Percentiles rank a stretch among this genome's conserved stretches.
phyloP scores from a whole-genome alignment of 30 jellyfish, hydroid and myxozoan species.

The Pelagia noctiluca region DNA sequence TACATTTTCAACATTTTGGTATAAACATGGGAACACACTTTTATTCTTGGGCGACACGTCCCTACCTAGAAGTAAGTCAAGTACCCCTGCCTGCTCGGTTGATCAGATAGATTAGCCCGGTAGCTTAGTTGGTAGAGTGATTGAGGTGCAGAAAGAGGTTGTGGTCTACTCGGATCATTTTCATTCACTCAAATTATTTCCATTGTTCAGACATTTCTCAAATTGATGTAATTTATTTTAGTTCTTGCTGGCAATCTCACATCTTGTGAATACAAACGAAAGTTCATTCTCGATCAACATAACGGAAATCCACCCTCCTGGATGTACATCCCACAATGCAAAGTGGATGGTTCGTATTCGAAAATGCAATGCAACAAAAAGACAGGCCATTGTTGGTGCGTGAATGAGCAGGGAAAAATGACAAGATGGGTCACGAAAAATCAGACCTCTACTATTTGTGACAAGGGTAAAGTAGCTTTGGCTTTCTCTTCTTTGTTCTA shows the following conservation, averaged over 20 bases:
- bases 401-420: conserved; percentile 59
- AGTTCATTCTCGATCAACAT: conserved; percentile 37
- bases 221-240: background rate
- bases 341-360: conserved; percentile 62
- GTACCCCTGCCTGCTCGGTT: too few relatives aligned
- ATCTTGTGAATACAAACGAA: conserved; percentile 50
- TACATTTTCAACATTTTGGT: too few relatives aligned
- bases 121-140: too few relatives aligned
- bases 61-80: too few relatives aligned
- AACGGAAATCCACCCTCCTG: conserved; percentile 28
- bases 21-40: too few relatives aligned
- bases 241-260: conserved; percentile 56
- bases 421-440: conserved; percentile 53
- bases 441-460: conserved; percentile 37
- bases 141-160: too few relatives aligned
- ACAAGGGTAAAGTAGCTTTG: conserved; percentile 13
- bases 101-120: too few relatives aligned
- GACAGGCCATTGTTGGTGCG: conserved; percentile 70
- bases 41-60: too few relatives aligned
- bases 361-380: conserved; percentile 56
- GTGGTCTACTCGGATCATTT: too few relatives aligned
- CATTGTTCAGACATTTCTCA: too few relatives aligned
- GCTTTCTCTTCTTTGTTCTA: too few relatives aligned
- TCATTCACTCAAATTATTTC: too few relatives aligned
- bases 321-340: conserved; percentile 58